Base-by-base conservation (phyloP, 2,113 vertebrate genomes). In the Asarcornis scutulata region DNA sequence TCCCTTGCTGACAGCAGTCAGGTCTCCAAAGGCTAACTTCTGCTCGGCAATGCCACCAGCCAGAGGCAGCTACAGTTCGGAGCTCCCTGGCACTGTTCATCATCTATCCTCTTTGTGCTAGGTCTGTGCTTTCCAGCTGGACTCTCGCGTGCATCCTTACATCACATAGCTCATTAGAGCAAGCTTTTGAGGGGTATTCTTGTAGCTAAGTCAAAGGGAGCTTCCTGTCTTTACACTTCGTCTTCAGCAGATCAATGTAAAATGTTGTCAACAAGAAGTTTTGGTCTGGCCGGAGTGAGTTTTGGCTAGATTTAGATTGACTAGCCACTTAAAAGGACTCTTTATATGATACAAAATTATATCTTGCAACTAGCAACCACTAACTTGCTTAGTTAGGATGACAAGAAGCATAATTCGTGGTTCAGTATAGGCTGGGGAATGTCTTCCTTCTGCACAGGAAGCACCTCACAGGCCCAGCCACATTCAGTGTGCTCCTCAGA, bases 31-130 rank as follows among this genome's bases (percentile, higher is more conserved):
- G 58, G 36, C 23, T 59, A 89, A 0, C 13, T 67, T 80, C 67
- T 79, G 12, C 40, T 73, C 55, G 26, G n/a, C n/a, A 25, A 42
- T 77, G 25, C n/a, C 36, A 55, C 22, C 38, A 66, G 31, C 10
- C 18, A 83, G 29, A 29, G 52, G 34, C 23, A 60, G 62, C 38
- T 78, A 25, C 7, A 25, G 56, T 48, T 86, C 66, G 25, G 55
- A 44, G 34, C 84, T 82, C 21, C 8, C 26, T 58, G 74, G 18
- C 29, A 13, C 4, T 29, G 32, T 68, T 89, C 11, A 27, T 32
- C 26, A 62, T 21, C 29, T 38, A 7, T 27, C 12, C 48, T 64
- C 21, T 44, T 87, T 0, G 0, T n/a, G 10, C 42, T 73, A 69
- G 11, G 6, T 71, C 52, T 78, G 44, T 62, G 62, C 13, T 67